phyloP scores from a whole-genome alignment of 1,140 invertebrate species.

The Drosophila kurseongensis region DNA sequence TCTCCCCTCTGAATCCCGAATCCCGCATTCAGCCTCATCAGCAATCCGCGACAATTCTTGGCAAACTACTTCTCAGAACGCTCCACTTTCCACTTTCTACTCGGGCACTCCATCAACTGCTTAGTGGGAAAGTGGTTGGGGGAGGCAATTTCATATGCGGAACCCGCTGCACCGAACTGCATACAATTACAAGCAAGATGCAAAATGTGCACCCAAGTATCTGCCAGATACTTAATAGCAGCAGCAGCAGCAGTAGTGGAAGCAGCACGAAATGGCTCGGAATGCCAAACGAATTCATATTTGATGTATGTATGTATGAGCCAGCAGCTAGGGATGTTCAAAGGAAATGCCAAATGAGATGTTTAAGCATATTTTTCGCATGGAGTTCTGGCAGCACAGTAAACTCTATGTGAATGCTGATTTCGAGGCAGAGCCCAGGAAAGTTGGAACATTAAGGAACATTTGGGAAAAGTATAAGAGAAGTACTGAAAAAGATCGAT shows the following conservation, averaged over 20 bases:
- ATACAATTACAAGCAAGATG: constrained; percentile 77
- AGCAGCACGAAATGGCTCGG: constrained; percentile 41
- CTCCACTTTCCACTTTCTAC: constrained; percentile 51
- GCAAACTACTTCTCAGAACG: constrained; percentile 63
- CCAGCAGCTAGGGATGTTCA: constrained; percentile 40
- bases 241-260: constrained; percentile 11
- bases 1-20: neutral
- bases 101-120: constrained; percentile 38
- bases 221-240: constrained; percentile 78
- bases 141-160: constrained; percentile 45
- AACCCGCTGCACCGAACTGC: constrained; percentile 63
- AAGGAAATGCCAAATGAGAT: constrained; percentile 53
- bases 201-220: constrained; percentile 80
- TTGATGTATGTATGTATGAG: constrained; percentile 53
- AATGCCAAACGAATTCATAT: constrained; percentile 60
- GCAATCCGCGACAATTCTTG: constrained; percentile 78
- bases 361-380: constrained; percentile 43
- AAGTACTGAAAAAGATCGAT: neutral
- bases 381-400: neutral
- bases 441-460: constrained; percentile 4
- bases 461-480: neutral
- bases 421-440: neutral
- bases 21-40: constrained; percentile 56
- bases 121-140: neutral
- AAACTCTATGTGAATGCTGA: constrained; percentile 23